Base-by-base conservation (phyloP, 1,140 invertebrate genomes). In the Eurosta solidaginis region DNA sequence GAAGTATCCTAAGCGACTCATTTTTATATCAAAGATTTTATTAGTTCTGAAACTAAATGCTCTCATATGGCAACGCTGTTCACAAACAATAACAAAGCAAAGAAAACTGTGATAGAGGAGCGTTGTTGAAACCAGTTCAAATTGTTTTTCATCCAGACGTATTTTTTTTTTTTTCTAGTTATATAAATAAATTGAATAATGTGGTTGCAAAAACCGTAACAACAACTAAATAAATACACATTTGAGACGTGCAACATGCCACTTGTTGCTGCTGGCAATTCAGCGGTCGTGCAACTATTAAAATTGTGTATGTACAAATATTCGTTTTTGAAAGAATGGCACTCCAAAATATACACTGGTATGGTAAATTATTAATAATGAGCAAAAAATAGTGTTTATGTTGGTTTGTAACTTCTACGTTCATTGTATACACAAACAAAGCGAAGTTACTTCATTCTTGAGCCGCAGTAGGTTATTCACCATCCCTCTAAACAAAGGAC, bases 121-220 rank as follows among this genome's bases (percentile, higher is more conserved):
- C 33, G n/a, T 33, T 22, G 54, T 12, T 29, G 14, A 68, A 68
- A 68, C 59, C 59, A 68, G 59, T 68, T 68, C 59, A 68, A 68
- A 40, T 17, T 68, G 17, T 68, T 68, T n/a, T 68, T 20, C 33
- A 20, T n/a, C 36, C 6, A 68, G n/a, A n/a, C n/a, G n/a, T n/a
- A n/a, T n/a, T n/a, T n/a, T n/a, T n/a, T n/a, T n/a, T n/a, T 68
- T 68, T 68, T 20, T 36, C 33, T 6, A 17, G 12, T 9, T 20
- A 17, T 40, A 68, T 40, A 40, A n/a, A 42, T n/a, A 20, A 40
- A 68, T 14, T 54, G 27, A 29, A 59, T 68, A 40, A 40, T 40
- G 40, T 33, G 33, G n/a, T n/a, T n/a, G n/a, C n/a, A n/a, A 36
- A 4, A 22, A 40, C 29, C n/a, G n/a, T n/a, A 68, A 42, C n/a